A percentile compares a stretch with the other conserved stretches of the same genome.
phyloP scores from a whole-genome alignment of 2,888 invertebrate species.

The Pharmacophagus antenor region DNA sequence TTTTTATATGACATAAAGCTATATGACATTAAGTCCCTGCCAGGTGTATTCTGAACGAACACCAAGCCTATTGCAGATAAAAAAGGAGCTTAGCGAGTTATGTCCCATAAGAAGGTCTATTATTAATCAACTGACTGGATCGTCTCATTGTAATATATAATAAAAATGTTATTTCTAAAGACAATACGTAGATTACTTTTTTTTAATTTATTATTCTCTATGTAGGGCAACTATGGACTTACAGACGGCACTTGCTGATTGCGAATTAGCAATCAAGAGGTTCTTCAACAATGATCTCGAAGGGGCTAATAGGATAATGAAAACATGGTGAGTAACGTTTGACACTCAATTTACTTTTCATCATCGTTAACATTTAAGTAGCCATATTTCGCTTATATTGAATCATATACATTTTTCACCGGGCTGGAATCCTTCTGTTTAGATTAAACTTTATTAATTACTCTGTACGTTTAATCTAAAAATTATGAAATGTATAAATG shows the following conservation, averaged over 20 bases:
- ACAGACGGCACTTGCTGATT: constrained; percentile 86
- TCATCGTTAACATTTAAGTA: neutral
- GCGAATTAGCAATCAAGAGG: constrained; percentile 89
- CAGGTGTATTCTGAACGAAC: too few relatives aligned
- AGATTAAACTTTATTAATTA: too few relatives aligned
- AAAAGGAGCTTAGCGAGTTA: too few relatives aligned
- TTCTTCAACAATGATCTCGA: constrained; percentile 96
- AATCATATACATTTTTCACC: neutral
- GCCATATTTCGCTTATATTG: neutral
- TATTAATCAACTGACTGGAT: too few relatives aligned
- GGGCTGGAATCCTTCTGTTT: neutral
- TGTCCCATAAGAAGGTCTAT: too few relatives aligned
- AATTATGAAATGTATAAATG: too few relatives aligned
- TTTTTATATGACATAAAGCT: too few relatives aligned
- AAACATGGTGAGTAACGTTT: constrained; percentile 84
- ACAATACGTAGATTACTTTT: neutral
- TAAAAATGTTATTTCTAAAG: neutral
- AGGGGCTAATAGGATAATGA: constrained; percentile 89
- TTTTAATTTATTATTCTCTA: neutral
- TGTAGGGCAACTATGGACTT: constrained; percentile 77
- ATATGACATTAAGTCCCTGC: too few relatives aligned
- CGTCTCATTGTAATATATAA: neutral
- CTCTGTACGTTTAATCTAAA: too few relatives aligned
- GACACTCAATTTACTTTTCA: neutral
- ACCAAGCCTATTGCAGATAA: too few relatives aligned